These are phyloP conservation scores for Paracyclopina nana DNA, from an alignment of 1,140 invertebrate genomes.

Conservation along the genomic window DNA sequence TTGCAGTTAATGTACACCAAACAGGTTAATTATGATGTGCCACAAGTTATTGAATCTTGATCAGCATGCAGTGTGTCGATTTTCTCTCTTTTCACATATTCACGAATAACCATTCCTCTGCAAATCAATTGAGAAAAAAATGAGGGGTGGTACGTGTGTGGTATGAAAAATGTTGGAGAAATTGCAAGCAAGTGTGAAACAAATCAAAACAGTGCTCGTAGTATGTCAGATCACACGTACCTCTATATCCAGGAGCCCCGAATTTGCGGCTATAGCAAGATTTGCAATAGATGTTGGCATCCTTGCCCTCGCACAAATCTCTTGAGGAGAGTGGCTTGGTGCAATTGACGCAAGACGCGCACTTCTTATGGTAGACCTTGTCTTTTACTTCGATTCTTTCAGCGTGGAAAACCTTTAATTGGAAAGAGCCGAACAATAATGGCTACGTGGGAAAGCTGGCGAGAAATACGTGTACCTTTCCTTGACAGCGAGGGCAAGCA, in stretches of 20 bases:
- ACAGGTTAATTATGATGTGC: too few relatives aligned
- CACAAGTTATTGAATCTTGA: too few relatives aligned
- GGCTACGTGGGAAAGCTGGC: too few relatives aligned
- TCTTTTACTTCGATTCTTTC: slow-evolving; percentile 82
- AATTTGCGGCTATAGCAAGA: slow-evolving; percentile 22
- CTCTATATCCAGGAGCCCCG: slow-evolving; percentile 24
- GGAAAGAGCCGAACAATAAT: too few relatives aligned
- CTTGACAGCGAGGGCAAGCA: slow-evolving; percentile 9
- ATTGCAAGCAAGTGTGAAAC: too few relatives aligned
- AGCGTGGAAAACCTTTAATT: slow-evolving; percentile 79
- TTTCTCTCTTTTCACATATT: too few relatives aligned
- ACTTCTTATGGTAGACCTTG: slow-evolving; percentile 75
- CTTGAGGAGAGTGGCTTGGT: slow-evolving; percentile 81
- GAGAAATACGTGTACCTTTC: slow-evolving; percentile 11
- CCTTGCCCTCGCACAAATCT: slow-evolving; percentile 71
- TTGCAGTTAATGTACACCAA: too few relatives aligned
- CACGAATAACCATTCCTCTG: too few relatives aligned
- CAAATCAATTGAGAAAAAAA: too few relatives aligned
- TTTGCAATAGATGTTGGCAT: slow-evolving; percentile 76
- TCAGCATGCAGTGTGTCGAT: too few relatives aligned
- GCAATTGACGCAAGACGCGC: slow-evolving; percentile 83
- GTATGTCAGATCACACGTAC: neutral
- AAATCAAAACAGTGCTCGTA: neutral
- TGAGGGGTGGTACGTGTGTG: too few relatives aligned
- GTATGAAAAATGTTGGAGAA: too few relatives aligned